Evolutionary conservation across 2,888 invertebrate species (phyloP).

Genomic region (Tortrix viridana): DNA sequence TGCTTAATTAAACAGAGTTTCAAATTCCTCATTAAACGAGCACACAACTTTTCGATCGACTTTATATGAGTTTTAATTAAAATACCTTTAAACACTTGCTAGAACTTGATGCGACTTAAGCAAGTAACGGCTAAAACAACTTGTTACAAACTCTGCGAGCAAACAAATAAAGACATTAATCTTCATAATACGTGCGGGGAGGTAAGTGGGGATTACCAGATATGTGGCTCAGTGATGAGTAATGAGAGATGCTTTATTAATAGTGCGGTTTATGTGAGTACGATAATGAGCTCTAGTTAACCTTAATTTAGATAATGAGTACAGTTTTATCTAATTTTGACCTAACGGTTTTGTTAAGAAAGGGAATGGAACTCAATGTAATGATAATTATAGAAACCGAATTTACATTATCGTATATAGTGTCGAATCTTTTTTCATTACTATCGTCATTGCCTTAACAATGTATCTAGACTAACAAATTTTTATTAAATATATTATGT

Average conservation of each 20-base stretch:
- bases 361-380: too few species aligned
- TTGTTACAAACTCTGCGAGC: constrained; percentile 8
- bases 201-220: constrained; percentile 18
- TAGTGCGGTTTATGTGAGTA: neutral
- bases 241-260: constrained; percentile 5
- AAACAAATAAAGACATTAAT: constrained; percentile 33
- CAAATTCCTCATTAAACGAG: constrained; percentile 27
- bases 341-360: too few species aligned
- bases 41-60: constrained; percentile 29
- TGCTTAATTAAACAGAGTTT: constrained; percentile 23
- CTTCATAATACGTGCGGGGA: constrained; percentile 28
- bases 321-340: too few species aligned
- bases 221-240: constrained; percentile 2
- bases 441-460: too few species aligned
- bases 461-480: too few species aligned
- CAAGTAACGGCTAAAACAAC: constrained; percentile 3
- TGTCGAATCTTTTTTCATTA: too few species aligned
- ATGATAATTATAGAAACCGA: too few species aligned
- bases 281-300: neutral
- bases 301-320: neutral
- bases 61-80: constrained; percentile 37
- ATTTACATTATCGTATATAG: too few species aligned
- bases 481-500: too few species aligned
- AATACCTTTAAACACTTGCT: constrained; percentile 27
- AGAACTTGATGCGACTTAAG: constrained; percentile 18